A percentile compares a stretch with the other conserved stretches of the same genome.
These are phyloP conservation scores for Apantesis nais DNA, from an alignment of 2,888 invertebrate species.

Conservation along the genomic window DNA sequence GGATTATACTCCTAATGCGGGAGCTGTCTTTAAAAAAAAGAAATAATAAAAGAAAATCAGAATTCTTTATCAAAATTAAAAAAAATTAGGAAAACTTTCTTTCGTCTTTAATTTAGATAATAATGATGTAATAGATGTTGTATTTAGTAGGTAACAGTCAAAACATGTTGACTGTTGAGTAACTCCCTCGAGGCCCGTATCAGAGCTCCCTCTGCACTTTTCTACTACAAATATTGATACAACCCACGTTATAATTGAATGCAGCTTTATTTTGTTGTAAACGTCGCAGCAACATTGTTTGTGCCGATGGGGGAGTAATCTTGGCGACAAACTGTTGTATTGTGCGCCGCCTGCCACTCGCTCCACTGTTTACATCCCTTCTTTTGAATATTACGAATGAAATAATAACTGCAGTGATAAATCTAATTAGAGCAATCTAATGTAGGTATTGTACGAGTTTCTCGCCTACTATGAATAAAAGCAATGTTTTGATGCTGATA, in stretches of 20 bases:
- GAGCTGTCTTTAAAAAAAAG: too few species aligned
- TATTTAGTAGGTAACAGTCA: conserved; percentile 1
- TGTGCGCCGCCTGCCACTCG: conserved; percentile 29
- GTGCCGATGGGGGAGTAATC: conserved; percentile 34
- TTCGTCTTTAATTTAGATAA: neutral
- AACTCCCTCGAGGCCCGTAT: conserved; percentile 17
- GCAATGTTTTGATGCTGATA: neutral
- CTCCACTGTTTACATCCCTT: conserved; percentile 32
- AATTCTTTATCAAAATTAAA: too few species aligned
- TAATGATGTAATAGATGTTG: neutral
- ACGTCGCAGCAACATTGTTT: conserved; percentile 25
- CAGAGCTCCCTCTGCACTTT: conserved; percentile 16
- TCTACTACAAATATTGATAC: conserved; percentile 45
- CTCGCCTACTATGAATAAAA: neutral
- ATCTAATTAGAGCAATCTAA: conserved; percentile 3
- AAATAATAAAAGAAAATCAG: too few species aligned
- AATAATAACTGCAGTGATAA: conserved; percentile 1
- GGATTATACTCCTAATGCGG: too few species aligned
- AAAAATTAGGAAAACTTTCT: too few species aligned
- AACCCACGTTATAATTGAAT: conserved; percentile 39
- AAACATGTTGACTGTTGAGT: conserved; percentile 8
- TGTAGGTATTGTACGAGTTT: neutral
- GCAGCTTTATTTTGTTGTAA: conserved; percentile 34
- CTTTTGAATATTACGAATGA: conserved; percentile 21
- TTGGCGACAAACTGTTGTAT: conserved; percentile 32